Evolutionary conservation across 2,113 vertebrate genomes (phyloP).

Genomic region (Pyxicephalus adspersus): DNA sequence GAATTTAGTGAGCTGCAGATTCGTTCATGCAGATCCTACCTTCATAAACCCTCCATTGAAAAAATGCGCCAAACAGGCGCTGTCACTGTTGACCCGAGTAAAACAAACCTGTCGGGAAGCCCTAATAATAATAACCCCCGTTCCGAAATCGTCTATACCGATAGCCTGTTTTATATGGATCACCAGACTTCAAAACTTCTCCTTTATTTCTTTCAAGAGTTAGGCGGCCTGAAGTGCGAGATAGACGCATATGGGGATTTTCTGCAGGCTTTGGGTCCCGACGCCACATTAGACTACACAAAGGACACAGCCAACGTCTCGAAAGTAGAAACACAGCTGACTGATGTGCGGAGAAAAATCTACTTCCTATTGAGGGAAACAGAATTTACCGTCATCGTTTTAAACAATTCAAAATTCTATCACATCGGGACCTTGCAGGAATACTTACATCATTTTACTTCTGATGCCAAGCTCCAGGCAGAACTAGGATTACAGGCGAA

Average conservation of each 20-base stretch:
- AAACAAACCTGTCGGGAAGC: neutral
- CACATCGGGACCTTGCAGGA: conserved; percentile 89
- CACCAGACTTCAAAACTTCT: conserved; percentile 71
- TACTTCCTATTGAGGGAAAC: conserved; percentile 81
- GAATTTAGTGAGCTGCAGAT: conserved; percentile 71
- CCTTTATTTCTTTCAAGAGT: conserved; percentile 74
- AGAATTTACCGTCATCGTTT: conserved; percentile 78
- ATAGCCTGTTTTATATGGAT: conserved; percentile 90
- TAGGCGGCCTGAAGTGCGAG: conserved; percentile 79
- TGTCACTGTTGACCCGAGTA: conserved; percentile 62
- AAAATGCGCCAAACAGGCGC: conserved; percentile 77
- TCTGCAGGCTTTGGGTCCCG: conserved; percentile 84
- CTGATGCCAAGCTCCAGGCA: conserved; percentile 71
- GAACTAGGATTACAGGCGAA: conserved; percentile 79
- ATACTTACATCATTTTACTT: conserved; percentile 85
- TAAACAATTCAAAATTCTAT: conserved; percentile 93
- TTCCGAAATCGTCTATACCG: conserved; percentile 84
- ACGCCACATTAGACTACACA: conserved; percentile 78
- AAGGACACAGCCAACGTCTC: conserved; percentile 68
- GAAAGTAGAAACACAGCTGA: conserved; percentile 69
- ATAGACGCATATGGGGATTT: conserved; percentile 96
- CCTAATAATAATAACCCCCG: fast-evolving
- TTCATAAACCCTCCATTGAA: conserved; percentile 87
- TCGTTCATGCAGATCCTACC: conserved; percentile 74
- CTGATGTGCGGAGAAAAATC: conserved; percentile 78